Evolutionary conservation across 2,888 invertebrate species (phyloP), one percentile per base, ranked within the genome.

Genomic region (Glyphotaelius pellucidus): DNA sequence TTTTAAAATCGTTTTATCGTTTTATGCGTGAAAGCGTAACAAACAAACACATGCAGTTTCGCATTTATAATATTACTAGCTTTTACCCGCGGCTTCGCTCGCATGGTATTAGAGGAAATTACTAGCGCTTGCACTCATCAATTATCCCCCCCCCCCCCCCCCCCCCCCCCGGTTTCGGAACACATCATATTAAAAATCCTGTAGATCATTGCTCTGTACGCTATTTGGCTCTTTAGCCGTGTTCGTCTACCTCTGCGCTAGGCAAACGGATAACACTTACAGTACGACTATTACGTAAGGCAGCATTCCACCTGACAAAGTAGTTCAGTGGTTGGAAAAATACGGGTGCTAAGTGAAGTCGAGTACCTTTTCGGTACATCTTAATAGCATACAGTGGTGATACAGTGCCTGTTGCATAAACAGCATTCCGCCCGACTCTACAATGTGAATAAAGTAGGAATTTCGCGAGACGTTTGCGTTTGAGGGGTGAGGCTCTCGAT

Each of bases 271-370:
- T 52, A 52, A 52, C 87, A 47, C 25, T 42, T n/a, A 30, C 30
- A 86, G 47, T 47, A n/a, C 52, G 30, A n/a, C 30, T 31, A 87
- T 87, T 87, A 52, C 87, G 25, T 87, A 87, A 87, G 30, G 87
- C 35, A 19, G 19, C 87, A 67, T 35, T 67, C 89, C 89, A 80
- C 89, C 89, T 80, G 89, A 80, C 31, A 14, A 15, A 30, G 80
- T 31, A 47, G 31, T 30, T 25, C 25, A 67, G 67, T 67, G 67
- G 67, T 25, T n/a, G 67, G 25, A 67, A 67, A 67, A 67, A 67
- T 86, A 30, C 42, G 42, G 85, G 7, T 32, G 31, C 31, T 81
- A 15, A 35, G 31, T 15, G n/a, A 19, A 52, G 67, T 67, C 30
- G 67, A 87, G 67, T 67, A 87, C 67, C 87, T 87, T 87, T 87